Base-by-base conservation (phyloP, 1,140 invertebrate species). In the Zaprionus africanus region DNA sequence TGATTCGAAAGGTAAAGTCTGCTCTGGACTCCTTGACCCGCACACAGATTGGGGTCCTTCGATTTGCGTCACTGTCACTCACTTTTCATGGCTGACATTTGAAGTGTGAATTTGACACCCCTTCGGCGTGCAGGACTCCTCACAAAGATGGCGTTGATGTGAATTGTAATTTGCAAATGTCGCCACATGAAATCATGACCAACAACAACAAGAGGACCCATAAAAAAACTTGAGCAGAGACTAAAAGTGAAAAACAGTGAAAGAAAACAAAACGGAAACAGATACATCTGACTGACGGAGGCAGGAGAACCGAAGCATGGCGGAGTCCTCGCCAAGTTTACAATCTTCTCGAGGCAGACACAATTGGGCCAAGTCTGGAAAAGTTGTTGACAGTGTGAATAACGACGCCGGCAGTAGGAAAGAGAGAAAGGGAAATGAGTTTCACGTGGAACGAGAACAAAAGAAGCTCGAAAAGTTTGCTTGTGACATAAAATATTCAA, bases 341-440 rank as follows among this genome's bases (percentile, higher is more conserved):
- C 26, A 46, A 15, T 36, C 34, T 56, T 53, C 59, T 15, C 28
- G 46, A 36, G 26, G 54, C 65, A 69, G 73, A 82, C 83, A 83
- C 65, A 87, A 83, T 67, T 78, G 79, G 77, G 70, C 57, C 83
- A 80, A 82, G 56, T 66, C 67, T 56, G 70, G 38, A 43, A 58
- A 84, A 83, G 64, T 68, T 88, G 84, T 87, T 87, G 84, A 87
- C 84, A 87, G 84, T 81, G 81, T 87, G 63, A 87, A 84, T 83
- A 56, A 19, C 26, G 41, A 38, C 43, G 31, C n/a, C n/a, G n/a
- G 41, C 41, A 46, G n/a, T 17, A 17, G 2, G 41, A 46, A 17
- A 17, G 36, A 15, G 36, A 12, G 34, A 36, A 6, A 9, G 36
- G 13, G 28, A 22, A 54, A 54, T 54, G 24, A 26, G 31, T 34